A percentile compares a stretch with the other conserved stretches of the same genome.
These are phyloP conservation scores for Glyptemys insculpta DNA, from an alignment of 2,797 vertebrate genomes.

Conservation along the genomic window DNA sequence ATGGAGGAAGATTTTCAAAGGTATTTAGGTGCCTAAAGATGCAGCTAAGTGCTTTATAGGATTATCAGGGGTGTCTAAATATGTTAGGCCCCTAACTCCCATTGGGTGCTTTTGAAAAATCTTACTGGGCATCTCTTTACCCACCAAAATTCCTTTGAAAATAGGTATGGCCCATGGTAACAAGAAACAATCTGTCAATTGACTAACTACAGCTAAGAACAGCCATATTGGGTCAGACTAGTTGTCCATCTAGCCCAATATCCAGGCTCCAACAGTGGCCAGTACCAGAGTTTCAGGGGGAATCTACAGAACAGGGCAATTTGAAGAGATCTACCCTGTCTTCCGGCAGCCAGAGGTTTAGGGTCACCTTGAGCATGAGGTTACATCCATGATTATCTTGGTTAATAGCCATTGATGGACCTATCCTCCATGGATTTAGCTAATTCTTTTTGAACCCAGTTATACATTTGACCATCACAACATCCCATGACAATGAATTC, in stretches of 20 bases:
- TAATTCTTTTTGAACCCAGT: neutral
- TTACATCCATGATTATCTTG: too few relatives aligned
- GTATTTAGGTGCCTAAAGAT: neutral
- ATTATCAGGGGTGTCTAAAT: neutral
- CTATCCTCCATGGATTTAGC: too few relatives aligned
- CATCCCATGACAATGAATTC: neutral
- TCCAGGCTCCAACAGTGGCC: too few relatives aligned
- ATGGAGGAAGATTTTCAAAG: neutral
- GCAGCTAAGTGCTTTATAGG: neutral
- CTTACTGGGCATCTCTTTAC: conserved; percentile 22
- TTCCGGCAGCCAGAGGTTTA: too few relatives aligned
- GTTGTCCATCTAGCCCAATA: neutral
- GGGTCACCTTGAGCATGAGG: too few relatives aligned
- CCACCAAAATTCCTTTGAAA: conserved; percentile 14
- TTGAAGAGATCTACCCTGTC: too few relatives aligned
- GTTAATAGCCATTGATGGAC: too few relatives aligned
- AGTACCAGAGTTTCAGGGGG: too few relatives aligned
- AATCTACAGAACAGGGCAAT: too few relatives aligned
- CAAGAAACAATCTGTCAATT: conserved; percentile 11
- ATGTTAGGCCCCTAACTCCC: fast-evolving
- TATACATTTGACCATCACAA: neutral
- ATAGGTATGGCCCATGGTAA: neutral
- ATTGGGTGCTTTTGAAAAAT: conserved; percentile 13
- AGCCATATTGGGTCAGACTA: neutral
- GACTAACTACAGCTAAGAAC: neutral